A percentile compares a stretch with the other conserved stretches of the same genome.
Conservation (phyloP, 2,888 invertebrate genomes). For the Acanthoscelides obtectus region DNA sequence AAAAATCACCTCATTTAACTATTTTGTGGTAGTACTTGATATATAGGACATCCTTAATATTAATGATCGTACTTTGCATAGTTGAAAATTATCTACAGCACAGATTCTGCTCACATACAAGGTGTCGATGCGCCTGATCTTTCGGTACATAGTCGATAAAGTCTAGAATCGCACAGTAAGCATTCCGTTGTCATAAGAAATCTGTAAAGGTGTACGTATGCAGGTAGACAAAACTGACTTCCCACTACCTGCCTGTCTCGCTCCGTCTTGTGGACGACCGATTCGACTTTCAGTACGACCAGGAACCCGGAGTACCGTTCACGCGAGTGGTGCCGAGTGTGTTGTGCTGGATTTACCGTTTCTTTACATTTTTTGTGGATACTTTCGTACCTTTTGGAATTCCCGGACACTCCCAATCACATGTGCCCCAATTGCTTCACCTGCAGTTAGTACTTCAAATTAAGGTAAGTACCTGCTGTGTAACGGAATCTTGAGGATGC, state of each 20-base stretch:
- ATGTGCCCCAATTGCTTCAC: conserved; percentile 3
- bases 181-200: background rate
- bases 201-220: conserved; percentile 5
- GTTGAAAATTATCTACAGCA: background rate
- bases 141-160: background rate
- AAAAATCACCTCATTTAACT: background rate
- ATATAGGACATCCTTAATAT: background rate
- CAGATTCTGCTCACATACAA: background rate
- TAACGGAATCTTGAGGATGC: background rate
- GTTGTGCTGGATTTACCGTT: conserved; percentile 23
- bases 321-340: conserved; percentile 20
- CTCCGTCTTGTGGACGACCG: conserved; percentile 17
- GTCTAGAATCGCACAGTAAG: background rate
- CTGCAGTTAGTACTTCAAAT: background rate
- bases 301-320: conserved; percentile 17
- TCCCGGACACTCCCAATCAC: conserved; percentile 6
- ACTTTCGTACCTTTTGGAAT: conserved; percentile 3
- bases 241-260: conserved; percentile 37
- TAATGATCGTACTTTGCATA: background rate
- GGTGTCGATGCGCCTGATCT: background rate
- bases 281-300: conserved; percentile 32
- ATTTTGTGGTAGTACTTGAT: background rate
- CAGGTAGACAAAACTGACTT: conserved; percentile 42
- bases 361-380: background rate
- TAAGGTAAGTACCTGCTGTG: background rate